phyloP scores from a whole-genome alignment of 1,140 invertebrate species.

The Ericerus pela region DNA sequence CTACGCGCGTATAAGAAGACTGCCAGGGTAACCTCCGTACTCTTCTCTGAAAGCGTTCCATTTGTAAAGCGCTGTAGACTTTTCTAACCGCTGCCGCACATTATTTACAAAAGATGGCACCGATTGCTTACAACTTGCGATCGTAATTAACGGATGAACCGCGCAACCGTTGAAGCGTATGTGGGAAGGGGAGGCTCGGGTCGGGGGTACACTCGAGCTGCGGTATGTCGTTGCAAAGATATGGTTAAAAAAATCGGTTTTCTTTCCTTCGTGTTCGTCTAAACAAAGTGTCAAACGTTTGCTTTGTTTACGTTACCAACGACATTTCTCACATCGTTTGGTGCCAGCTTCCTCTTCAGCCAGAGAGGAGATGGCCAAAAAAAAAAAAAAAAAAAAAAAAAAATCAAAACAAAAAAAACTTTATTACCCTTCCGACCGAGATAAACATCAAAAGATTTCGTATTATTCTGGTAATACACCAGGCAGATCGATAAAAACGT shows the following conservation, averaged over 20 bases:
- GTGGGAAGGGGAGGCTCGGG: too few relatives aligned
- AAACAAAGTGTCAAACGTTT: conserved; percentile 6
- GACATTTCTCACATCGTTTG: conserved; percentile 6
- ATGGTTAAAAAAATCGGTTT: not conserved
- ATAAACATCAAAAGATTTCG: not conserved
- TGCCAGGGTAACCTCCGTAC: too few relatives aligned
- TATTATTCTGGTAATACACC: not conserved
- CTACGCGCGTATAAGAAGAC: too few relatives aligned
- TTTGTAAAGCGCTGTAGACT: too few relatives aligned
- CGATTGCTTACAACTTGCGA: too few relatives aligned
- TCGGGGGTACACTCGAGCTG: not conserved
- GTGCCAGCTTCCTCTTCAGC: not conserved
- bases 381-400: too few relatives aligned
- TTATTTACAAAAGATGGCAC: too few relatives aligned
- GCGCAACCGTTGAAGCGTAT: too few relatives aligned
- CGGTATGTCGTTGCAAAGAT: not conserved
- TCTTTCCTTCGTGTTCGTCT: not conserved
- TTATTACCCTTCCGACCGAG: not conserved
- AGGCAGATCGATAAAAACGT: not conserved
- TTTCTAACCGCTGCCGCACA: too few relatives aligned
- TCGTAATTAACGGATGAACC: too few relatives aligned
- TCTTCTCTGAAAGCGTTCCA: too few relatives aligned
- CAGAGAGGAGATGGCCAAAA: too few relatives aligned
- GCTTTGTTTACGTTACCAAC: not conserved
- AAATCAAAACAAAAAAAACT: not conserved